Base-by-base conservation (phyloP, 2,113 vertebrate species). In the Callionymus lyra region DNA sequence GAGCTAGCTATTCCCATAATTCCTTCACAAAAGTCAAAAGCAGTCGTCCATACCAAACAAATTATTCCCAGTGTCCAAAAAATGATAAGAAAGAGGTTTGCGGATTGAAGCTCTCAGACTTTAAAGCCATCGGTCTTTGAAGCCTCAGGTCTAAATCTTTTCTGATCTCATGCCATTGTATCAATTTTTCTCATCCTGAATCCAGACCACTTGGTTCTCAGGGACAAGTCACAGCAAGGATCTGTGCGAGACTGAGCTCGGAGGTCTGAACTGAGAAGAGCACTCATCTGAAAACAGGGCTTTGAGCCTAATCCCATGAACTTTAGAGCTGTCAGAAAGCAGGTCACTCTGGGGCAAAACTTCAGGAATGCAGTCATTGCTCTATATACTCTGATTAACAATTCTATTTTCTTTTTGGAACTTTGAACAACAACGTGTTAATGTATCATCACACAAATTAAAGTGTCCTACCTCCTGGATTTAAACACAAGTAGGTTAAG, bases 1-100 rank as follows among this genome's bases (percentile, higher is more conserved):
- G 84, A 91, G 73, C 90, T 87, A 65, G 87, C 89, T 80, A 91
- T 87, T 72, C 89, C 89, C 89, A 91, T 92, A 57, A 44, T 83
- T 76, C 66, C 39, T 59, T 31, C 49, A 52, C 17, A 16, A 60
- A 27, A 49, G 39, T 75, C 67, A 70, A 63, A 65, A 6, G 8
- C 21, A 19, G 40, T 67, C 45, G 48, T 68, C 50, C 74, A 65
- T 78, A 62, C 52, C 46, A 66, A 38, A 16, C 59, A 17, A 41
- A 48, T n/a, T 27, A 4, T 27, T 27, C 21, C 4, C 4, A 27
- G 21, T 8, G 8, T 8, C 21, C 21, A 27, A 27, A 27, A 27
- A 5, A 5, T 27, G 4, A 27, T n/a, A n/a, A n/a, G n/a, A n/a
- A n/a, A 27, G 8, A 27, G 8, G 21, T 27, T 27, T 27, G 4